Conservation (phyloP, 2,797 vertebrate species). For the Dipus sagitta region DNA sequence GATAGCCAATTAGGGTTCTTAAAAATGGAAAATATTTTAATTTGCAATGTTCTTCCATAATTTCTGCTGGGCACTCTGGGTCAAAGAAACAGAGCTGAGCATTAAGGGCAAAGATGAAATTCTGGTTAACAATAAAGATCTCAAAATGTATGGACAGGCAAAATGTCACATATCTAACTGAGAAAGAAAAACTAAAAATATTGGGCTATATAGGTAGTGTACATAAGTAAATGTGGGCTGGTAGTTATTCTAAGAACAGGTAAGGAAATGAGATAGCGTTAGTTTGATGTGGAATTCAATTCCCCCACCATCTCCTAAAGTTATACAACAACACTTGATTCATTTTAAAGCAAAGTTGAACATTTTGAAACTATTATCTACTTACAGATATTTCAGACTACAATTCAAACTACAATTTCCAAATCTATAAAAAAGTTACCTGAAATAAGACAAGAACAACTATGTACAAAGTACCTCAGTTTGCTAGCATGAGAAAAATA, state of each 20-base stretch:
- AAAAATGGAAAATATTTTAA: conserved; percentile 37
- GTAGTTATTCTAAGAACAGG: neutral
- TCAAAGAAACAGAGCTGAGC: conserved; percentile 4
- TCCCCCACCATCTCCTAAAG: neutral
- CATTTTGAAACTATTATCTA: neutral
- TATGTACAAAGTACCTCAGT: neutral
- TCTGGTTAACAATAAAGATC: neutral
- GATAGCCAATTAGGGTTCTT: neutral
- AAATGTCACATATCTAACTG: neutral
- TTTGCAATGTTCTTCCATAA: neutral
- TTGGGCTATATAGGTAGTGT: neutral
- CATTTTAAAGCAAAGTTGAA: neutral
- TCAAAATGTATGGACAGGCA: neutral
- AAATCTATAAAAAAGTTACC: conserved; percentile 13
- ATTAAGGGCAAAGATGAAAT: neutral
- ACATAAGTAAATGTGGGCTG: neutral
- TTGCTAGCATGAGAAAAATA: neutral
- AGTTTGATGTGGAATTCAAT: neutral
- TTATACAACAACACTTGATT: neutral
- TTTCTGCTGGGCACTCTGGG: neutral
- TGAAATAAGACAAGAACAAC: neutral
- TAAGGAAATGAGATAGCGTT: neutral
- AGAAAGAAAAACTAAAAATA: neutral
- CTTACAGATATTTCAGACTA: neutral
- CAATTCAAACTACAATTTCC: neutral